Conservation (phyloP, 2,888 invertebrate species). For the Caenorhabditis plicata region DNA sequence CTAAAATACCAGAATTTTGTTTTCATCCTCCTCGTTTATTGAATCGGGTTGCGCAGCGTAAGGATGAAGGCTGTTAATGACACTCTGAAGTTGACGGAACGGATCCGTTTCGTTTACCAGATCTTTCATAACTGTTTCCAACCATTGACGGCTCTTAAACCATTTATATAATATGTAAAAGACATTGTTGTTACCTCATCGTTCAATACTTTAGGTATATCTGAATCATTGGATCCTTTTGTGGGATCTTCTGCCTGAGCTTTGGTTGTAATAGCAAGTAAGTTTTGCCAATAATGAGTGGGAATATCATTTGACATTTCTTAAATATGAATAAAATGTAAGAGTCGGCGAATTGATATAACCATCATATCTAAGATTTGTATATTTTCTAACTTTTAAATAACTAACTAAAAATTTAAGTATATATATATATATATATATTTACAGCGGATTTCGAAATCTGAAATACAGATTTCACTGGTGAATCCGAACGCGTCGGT, state of each 20-base stretch:
- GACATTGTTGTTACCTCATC: background rate
- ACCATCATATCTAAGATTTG: no score
- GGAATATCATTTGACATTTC: slow-evolving; percentile 5
- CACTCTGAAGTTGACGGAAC: background rate
- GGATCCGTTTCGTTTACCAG: slow-evolving; percentile 10
- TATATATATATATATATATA: no score
- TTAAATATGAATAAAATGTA: no score
- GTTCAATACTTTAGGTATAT: slow-evolving; percentile 1
- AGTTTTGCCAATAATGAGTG: slow-evolving; percentile 1
- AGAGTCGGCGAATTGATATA: no score
- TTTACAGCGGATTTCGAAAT: no score
- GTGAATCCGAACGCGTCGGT: no score
- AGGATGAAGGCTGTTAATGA: background rate
- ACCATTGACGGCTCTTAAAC: slow-evolving; percentile 22
- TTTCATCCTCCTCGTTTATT: background rate
- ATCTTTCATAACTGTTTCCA: slow-evolving; percentile 17
- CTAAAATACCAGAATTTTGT: background rate
- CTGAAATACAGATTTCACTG: no score
- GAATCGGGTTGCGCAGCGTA: background rate
- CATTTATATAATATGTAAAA: background rate
- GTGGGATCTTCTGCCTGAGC: slow-evolving; percentile 1
- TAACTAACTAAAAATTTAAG: no score
- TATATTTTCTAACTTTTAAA: no score
- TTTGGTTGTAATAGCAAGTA: background rate
- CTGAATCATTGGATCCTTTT: background rate